A percentile compares a stretch with the other conserved stretches of the same genome.
Evolutionary conservation across 2,888 invertebrate genomes (phyloP).

Genomic region (Spodoptera exigua): DNA sequence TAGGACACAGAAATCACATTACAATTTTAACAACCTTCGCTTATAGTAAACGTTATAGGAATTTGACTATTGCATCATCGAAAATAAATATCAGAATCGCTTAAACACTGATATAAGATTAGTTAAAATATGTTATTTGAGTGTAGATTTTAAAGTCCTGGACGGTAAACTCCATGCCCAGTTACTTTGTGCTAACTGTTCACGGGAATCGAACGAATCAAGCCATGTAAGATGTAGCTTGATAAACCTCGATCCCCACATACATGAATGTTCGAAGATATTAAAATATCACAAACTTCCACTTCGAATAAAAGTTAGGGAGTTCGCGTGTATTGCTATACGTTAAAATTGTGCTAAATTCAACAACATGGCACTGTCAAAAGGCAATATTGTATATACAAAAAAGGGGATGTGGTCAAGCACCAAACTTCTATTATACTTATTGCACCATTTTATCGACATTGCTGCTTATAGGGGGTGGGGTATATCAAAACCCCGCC

Average conservation of each 20-base stretch:
- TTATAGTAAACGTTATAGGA: too few relatives aligned
- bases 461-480: too few relatives aligned
- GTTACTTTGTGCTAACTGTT: not conserved
- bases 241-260: constrained; percentile 1
- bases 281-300: constrained; percentile 24
- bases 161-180: too few relatives aligned
- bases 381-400: constrained; percentile 9
- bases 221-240: too few relatives aligned
- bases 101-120: too few relatives aligned
- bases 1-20: constrained; percentile 24
- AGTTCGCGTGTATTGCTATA: constrained; percentile 20
- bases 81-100: too few relatives aligned
- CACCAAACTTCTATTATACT: not conserved
- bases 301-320: constrained; percentile 38
- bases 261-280: constrained; percentile 28
- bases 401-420: not conserved
- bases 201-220: too few relatives aligned
- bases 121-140: not conserved
- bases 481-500: too few relatives aligned
- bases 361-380: constrained; percentile 36
- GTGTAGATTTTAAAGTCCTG: too few relatives aligned
- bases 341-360: constrained; percentile 39
- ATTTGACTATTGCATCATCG: too few relatives aligned
- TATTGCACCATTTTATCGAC: constrained; percentile 28
- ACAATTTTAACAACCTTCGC: too few relatives aligned